These are phyloP conservation scores for Lordiphosa mommai DNA, from an alignment of 1,140 invertebrate species.

Conservation along the genomic window DNA sequence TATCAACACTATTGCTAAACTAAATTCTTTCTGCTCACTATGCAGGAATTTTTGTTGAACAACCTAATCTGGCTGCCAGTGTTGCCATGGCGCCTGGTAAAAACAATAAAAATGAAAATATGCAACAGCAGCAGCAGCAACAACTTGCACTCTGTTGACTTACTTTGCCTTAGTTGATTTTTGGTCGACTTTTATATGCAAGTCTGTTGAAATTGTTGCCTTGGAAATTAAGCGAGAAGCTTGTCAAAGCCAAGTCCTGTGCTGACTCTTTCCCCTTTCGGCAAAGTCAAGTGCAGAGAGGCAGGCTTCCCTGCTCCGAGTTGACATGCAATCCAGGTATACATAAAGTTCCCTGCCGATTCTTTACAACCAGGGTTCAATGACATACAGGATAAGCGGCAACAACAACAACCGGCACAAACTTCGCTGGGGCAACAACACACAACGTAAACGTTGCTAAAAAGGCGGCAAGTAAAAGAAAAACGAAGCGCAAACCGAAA, in stretches of 20 bases:
- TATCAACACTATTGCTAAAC: no score
- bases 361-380: conserved; percentile 59
- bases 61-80: not conserved
- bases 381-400: conserved; percentile 69
- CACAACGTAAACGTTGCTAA: conserved; percentile 70
- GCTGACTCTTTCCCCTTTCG: conserved; percentile 1
- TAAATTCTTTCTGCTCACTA: no score
- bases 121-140: conserved; percentile 25
- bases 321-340: conserved; percentile 65
- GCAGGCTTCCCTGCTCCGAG: conserved; percentile 19
- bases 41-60: not conserved
- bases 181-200: no score
- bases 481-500: conserved; percentile 56
- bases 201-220: conserved; percentile 28
- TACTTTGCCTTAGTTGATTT: conserved; percentile 10
- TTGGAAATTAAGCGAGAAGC: conserved; percentile 59
- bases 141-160: conserved; percentile 5
- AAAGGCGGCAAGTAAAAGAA: conserved; percentile 63
- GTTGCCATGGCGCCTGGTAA: conserved; percentile 51
- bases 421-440: conserved; percentile 54
- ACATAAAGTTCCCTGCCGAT: conserved; percentile 57
- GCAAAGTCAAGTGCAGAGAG: conserved; percentile 59
- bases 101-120: conserved; percentile 35
- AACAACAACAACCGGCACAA: conserved; percentile 61
- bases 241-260: conserved; percentile 54